Base-by-base conservation (phyloP, 1,140 invertebrate genomes). In the Bombus fervidus region DNA sequence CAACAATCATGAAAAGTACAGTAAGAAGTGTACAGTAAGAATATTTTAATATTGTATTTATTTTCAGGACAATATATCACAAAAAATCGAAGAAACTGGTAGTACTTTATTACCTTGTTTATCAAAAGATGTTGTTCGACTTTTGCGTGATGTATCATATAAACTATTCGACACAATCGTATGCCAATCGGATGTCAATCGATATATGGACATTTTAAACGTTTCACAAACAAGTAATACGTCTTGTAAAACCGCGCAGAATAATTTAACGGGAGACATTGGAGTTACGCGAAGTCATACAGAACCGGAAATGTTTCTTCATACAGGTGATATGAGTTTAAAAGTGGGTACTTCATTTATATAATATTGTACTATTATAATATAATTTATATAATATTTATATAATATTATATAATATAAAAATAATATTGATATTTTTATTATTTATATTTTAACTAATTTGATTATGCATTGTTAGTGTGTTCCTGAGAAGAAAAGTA, bases 81-180 rank as follows among this genome's bases (percentile, higher is more conserved):
- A 92, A 13, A 93, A 92, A 83, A 72, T 93, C 13, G 91, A 92
- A 82, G 91, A 94, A 87, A 93, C 92, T 6, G 93, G 93, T 76
- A 94, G 93, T 76, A 93, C 91, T 78, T 80, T 94, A 43, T 77
- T 94, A 34, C 93, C 93, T 34, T 15, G 31, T 53, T 73, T 94
- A 12, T 85, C 91, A 10, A 93, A 93, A 79, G 92, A 91, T n/a
- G 86, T 84, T 25, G 85, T 81, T 18, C n/a, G 81, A 8, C 77
- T 93, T 53, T 83, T 93, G 25, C 89, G 88, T 12, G 90, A 92
- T 62, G 82, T 93, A 41, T 83, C 85, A 15, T 75, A 92, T 31
- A 89, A 78, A 85, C 83, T 94, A 3, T 88, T 93, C 8, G 92
- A 93, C 41, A 89, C 87, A 0, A 93, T 94, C 10, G 86, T 86